These are phyloP conservation scores for Sebastes iracundus DNA, from an alignment of 2,797 vertebrate genomes.

Conservation along the genomic window DNA sequence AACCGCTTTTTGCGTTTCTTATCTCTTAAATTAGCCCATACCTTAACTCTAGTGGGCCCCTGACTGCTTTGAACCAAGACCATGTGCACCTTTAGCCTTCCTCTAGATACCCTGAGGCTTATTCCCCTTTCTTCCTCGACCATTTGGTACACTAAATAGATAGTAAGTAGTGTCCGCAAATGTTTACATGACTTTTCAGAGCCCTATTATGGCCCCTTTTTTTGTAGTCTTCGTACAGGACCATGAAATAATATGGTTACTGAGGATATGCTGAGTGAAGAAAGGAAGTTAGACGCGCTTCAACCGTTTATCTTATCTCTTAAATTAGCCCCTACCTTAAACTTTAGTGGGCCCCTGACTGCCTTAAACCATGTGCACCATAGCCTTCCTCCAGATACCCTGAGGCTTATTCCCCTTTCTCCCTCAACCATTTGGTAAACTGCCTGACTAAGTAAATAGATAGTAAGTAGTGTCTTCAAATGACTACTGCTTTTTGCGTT, in stretches of 20 bases:
- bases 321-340: background rate
- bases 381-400: background rate
- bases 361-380: conserved; percentile 5
- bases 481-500: background rate
- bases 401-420: background rate
- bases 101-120: background rate
- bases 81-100: background rate
- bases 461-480: background rate
- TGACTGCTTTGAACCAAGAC: background rate
- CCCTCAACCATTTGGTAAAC: too few species aligned
- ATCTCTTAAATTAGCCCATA: background rate
- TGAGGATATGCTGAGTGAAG: too few species aligned
- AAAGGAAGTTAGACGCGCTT: too few species aligned
- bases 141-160: too few species aligned
- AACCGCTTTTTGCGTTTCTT: too few species aligned
- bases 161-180: background rate
- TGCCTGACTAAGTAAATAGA: too few species aligned
- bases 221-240: fast-evolving
- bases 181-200: too few species aligned
- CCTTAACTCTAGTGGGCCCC: background rate
- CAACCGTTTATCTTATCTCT: background rate
- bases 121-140: background rate
- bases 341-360: background rate
- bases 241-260: too few species aligned
- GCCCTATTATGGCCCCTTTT: too few species aligned